Evolutionary conservation across 2,797 vertebrate species (phyloP).

Genomic region (Meriones psammophilus): DNA sequence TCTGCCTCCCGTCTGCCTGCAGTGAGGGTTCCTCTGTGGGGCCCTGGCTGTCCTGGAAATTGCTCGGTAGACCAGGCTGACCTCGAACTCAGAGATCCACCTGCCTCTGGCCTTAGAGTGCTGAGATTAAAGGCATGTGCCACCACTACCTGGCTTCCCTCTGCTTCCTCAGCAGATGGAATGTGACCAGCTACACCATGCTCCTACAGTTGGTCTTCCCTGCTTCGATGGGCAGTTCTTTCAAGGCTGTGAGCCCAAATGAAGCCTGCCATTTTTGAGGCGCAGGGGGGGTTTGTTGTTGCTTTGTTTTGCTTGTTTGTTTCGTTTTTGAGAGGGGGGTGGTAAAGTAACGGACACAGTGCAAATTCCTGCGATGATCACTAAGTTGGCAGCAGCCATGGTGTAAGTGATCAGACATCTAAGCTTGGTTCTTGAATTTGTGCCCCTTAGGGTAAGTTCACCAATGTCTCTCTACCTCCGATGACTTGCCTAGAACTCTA

Average conservation of each 20-base stretch:
- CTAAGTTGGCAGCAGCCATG: not conserved
- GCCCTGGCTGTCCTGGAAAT: not conserved
- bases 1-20: not conserved
- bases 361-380: not conserved
- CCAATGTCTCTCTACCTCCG: not conserved
- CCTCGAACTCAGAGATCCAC: not conserved
- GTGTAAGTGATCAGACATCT: not conserved
- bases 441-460: not conserved
- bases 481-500: not conserved
- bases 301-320: too few species aligned
- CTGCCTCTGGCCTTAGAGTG: not conserved
- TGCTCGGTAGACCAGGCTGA: not conserved
- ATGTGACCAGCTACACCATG: not conserved
- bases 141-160: not conserved
- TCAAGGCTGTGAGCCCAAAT: not conserved
- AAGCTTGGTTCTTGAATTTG: not conserved
- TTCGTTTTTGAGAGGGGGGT: not conserved
- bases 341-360: not conserved
- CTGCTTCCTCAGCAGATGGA: not conserved
- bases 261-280: not conserved
- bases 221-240: too few species aligned
- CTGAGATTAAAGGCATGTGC: not conserved
- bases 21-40: not conserved
- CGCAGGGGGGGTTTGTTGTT: too few species aligned
- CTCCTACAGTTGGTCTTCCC: not conserved